Base-by-base conservation (phyloP, 1,140 invertebrate species). In the Anoplolepis gracilipes region DNA sequence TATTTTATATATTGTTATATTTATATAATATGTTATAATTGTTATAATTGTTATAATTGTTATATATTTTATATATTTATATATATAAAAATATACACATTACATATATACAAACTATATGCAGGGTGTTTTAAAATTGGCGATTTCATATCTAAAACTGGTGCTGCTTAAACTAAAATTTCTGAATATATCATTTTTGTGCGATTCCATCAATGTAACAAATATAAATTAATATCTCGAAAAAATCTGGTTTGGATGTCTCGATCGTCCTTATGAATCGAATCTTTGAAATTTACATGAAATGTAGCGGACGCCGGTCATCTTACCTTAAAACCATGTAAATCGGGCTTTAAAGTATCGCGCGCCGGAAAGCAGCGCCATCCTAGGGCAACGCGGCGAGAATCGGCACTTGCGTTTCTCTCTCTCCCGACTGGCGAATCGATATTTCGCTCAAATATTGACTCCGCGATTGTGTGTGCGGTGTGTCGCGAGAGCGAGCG, bases 401-500 rank as follows among this genome's bases (percentile, higher is more conserved):
- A 88, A 89, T 88, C 76, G 64, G 22, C 62, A 89, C 57, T 69
- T 62, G 11, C 33, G 53, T 22, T 33, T 59, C 19, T 30, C 36
- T 87, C 90, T 89, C 81, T 88, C 91, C 90, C 55, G 39, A 64
- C 75, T 91, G 86, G 90, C 93, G 89, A 94, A 94, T 94, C 93
- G 94, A 94, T 94, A 94, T 94, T 93, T 91, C 91, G 88, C 92
- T 94, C 91, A 93, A 94, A 94, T 94, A 94, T 94, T 94, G 94
- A 94, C 93, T 94, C 73, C 89, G 89, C 92, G 91, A 92, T 92
- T 93, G 93, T 94, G 92, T 91, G 86, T 88, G 90, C 46, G 39
- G 61, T 42, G 92, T 92, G 92, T 92, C 91, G 92, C 92, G 82
- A 85, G 73, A 36, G 75, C 55, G 64, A 57, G 77, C 64, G 77